These are phyloP conservation scores for Coelinius sp. DNA, from an alignment of 2,888 invertebrate species.

Conservation along the genomic window DNA sequence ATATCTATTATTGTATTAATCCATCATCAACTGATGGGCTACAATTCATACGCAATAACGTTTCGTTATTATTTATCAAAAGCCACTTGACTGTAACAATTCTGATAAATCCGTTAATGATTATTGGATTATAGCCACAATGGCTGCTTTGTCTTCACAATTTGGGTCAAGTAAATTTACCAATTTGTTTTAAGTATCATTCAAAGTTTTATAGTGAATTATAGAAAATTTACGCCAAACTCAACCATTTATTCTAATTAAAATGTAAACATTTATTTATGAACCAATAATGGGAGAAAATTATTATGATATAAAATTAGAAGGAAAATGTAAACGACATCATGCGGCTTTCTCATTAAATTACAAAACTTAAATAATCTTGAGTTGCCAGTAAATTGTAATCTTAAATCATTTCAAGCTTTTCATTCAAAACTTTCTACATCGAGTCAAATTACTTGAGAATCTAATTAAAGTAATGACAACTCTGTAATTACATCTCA, in stretches of 20 bases:
- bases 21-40: not conserved
- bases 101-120: constrained; percentile 29
- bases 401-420: too few species aligned
- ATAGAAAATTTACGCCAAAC: not conserved
- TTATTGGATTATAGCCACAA: constrained; percentile 22
- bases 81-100: not conserved
- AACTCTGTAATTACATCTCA: too few species aligned
- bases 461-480: too few species aligned
- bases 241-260: not conserved
- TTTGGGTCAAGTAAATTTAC: constrained; percentile 22
- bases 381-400: too few species aligned
- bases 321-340: not conserved
- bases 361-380: too few species aligned
- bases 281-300: not conserved
- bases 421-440: too few species aligned
- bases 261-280: not conserved
- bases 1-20: not conserved
- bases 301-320: not conserved
- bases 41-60: constrained; percentile 6
- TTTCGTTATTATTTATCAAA: constrained; percentile 11
- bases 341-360: not conserved
- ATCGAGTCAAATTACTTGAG: too few species aligned
- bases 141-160: constrained; percentile 29
- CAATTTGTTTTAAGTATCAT: not conserved
- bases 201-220: not conserved